Evolutionary conservation across 2,797 vertebrate species (phyloP), one percentile per base, ranked within the genome.

Genomic region (Silurus aristotelis): DNA sequence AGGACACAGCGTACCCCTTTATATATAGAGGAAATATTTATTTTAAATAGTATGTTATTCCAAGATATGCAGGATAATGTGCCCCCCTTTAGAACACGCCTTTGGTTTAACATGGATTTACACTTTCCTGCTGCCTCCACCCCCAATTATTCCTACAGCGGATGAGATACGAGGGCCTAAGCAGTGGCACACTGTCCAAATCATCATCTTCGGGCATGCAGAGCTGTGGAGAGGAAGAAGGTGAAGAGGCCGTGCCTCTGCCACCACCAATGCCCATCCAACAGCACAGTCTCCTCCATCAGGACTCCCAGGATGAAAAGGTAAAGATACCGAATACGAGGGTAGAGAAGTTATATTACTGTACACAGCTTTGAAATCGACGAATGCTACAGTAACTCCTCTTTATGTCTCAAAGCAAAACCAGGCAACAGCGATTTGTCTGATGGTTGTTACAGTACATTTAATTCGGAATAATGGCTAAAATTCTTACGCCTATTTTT

Each of bases 201-300:
- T 99, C 98, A 2, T 99, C 98, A 1, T 99, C 98, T 0, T 99
- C 98, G 0, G 98, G 98, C 80, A 99, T 99, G 97, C 98, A 99
- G 94, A 99, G 98, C 94, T 99, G 98, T 0, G 98, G 98, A 2
- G 98, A 99, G 89, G 98, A 99, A 87, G 98, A 99, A 90, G 97
- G 98, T 0, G 98, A 99, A 87, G 98, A 99, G 89, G 94, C 97
- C 0, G 97, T 98, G 43, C 98, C 98, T 0, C 96, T 99, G 6
- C 98, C 98, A 2, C 98, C 98, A 1, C 98, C 98, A 0, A 99
- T 99, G 98, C 97, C 98, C 90, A 99, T 99, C 88, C 98, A 99
- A 90, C 97, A 99, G n/a, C 98, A 99, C 93, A 99, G 97, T 87
- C 96, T 99, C 64, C 97, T 99, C 80, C 98, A 99, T 92, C 96